phyloP scores from a whole-genome alignment of 1,140 invertebrate species.

The Drosophila auraria region DNA sequence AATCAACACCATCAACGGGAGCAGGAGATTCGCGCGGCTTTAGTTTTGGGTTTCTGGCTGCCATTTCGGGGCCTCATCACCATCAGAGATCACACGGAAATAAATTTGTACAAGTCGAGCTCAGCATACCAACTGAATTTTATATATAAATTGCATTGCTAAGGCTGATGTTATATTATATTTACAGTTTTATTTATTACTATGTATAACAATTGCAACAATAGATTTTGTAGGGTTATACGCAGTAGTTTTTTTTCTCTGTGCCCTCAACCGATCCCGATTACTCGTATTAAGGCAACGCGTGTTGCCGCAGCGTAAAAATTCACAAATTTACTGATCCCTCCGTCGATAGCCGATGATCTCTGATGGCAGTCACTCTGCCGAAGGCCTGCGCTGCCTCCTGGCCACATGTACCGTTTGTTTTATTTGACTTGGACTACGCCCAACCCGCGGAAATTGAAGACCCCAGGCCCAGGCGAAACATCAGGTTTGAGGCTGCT shows the following conservation, averaged over 20 bases:
- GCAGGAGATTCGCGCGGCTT: conserved; percentile 29
- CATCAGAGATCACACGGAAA: conserved; percentile 23
- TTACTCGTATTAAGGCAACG: conserved; percentile 71
- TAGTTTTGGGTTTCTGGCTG: conserved; percentile 11
- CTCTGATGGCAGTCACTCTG: conserved; percentile 37
- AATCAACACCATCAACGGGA: conserved; percentile 77
- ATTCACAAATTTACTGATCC: conserved; percentile 77
- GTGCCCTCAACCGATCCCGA: conserved; percentile 39
- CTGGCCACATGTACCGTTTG: conserved; percentile 69
- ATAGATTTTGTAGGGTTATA: too few relatives aligned
- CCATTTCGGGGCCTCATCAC: conserved; percentile 29
- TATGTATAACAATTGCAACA: too few relatives aligned
- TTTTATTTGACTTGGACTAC: conserved; percentile 71
- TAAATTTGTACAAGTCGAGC: neutral
- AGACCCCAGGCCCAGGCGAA: neutral
- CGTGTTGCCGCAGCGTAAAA: conserved; percentile 74
- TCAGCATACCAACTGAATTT: neutral
- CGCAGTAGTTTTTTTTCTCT: neutral
- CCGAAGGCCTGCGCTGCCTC: neutral
- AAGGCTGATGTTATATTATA: neutral
- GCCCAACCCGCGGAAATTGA: conserved; percentile 35
- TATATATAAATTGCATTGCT: neutral
- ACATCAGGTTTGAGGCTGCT: conserved; percentile 3
- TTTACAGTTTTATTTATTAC: neutral
- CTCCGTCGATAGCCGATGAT: conserved; percentile 54